Percentiles rank a stretch among this genome's conserved stretches.
These are phyloP conservation scores for Centroberyx gerrardi DNA, from an alignment of 2,797 vertebrate species.

Conservation along the genomic window DNA sequence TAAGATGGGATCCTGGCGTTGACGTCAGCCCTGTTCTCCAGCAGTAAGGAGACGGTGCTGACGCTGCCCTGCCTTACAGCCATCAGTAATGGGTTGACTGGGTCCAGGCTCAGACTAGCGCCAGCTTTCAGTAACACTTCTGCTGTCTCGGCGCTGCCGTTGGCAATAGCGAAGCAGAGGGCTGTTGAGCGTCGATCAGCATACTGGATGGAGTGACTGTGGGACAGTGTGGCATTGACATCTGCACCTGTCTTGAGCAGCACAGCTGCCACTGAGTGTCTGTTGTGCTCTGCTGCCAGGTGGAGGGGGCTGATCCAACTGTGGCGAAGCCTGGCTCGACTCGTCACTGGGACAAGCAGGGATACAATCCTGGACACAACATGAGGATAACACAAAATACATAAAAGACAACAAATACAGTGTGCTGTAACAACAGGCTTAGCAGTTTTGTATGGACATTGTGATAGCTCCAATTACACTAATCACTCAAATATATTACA, in stretches of 20 bases:
- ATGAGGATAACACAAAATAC: background rate
- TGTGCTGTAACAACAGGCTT: background rate
- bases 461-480: background rate
- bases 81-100: constrained; percentile 91
- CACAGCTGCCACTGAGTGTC: constrained; percentile 86
- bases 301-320: constrained; percentile 95
- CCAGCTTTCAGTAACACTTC: constrained; percentile 91
- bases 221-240: constrained; percentile 89
- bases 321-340: constrained; percentile 89
- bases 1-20: constrained; percentile 87
- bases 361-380: constrained; percentile 89
- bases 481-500: background rate
- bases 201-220: constrained; percentile 86
- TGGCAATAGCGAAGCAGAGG: constrained; percentile 91
- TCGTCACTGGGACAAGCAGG: constrained; percentile 92
- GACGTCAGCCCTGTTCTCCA: constrained; percentile 92
- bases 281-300: constrained; percentile 92
- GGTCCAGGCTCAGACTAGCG: constrained; percentile 90
- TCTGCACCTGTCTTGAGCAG: constrained; percentile 92
- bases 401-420: background rate
- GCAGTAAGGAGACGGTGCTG: constrained; percentile 87
- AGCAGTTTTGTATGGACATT: background rate
- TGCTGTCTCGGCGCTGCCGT: constrained; percentile 86
- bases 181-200: constrained; percentile 89
- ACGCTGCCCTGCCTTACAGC: constrained; percentile 90